Conservation (phyloP, 2,888 invertebrate species). For the Linnaemya tessellans region DNA sequence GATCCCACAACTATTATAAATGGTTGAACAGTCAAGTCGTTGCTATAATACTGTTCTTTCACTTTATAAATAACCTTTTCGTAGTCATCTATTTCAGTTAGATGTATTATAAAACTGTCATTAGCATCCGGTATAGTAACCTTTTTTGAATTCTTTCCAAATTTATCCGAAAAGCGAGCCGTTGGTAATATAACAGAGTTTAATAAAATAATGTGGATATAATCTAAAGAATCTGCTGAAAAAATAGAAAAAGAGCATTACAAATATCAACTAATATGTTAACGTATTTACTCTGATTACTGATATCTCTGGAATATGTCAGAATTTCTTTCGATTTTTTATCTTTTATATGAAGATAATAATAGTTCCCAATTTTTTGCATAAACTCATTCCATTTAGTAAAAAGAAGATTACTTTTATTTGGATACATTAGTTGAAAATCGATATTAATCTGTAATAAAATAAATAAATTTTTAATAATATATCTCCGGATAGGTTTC, state of each 20-base stretch:
- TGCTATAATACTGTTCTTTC: slow-evolving; percentile 10
- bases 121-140: slow-evolving; percentile 41
- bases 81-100: not conserved
- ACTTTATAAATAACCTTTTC: slow-evolving; percentile 1
- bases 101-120: slow-evolving; percentile 15
- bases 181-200: slow-evolving; percentile 55
- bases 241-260: not conserved
- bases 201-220: slow-evolving; percentile 28
- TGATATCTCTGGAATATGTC: slow-evolving; percentile 8
- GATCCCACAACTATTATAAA: slow-evolving; percentile 26
- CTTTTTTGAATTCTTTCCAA: slow-evolving; percentile 25
- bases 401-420: slow-evolving; percentile 47
- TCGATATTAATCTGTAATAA: slow-evolving; percentile 48
- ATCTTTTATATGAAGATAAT: slow-evolving; percentile 36
- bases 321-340: slow-evolving; percentile 44
- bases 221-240: slow-evolving; percentile 33
- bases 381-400: slow-evolving; percentile 55
- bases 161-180: slow-evolving; percentile 38
- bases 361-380: slow-evolving; percentile 42
- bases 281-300: slow-evolving; percentile 33
- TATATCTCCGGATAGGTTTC: not conserved
- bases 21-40: not conserved
- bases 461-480: not conserved
- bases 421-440: slow-evolving; percentile 31
- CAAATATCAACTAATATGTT: not conserved